phyloP scores from a whole-genome alignment of 2,113 vertebrate species.

The Oxygymnocypris stewartii region DNA sequence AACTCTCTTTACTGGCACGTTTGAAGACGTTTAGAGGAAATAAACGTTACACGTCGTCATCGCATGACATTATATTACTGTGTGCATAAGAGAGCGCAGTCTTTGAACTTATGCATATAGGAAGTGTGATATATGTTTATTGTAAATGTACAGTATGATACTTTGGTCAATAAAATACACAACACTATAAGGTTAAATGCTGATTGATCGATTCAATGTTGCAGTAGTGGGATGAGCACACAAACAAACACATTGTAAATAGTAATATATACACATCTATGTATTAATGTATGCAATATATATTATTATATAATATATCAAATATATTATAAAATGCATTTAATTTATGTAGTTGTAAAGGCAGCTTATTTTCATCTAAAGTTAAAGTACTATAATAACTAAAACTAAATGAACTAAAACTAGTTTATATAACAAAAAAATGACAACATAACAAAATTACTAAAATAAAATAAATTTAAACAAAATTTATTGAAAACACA shows the following conservation, averaged over 20 bases:
- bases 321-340: background rate
- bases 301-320: background rate
- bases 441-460: too few species aligned
- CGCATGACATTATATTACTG: background rate
- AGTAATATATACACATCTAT: too few species aligned
- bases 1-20: conserved; percentile 16
- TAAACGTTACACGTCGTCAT: background rate
- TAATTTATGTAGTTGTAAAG: background rate
- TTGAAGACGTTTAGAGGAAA: conserved; percentile 18
- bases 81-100: background rate
- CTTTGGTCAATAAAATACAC: background rate
- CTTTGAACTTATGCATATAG: background rate
- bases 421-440: background rate
- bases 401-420: background rate
- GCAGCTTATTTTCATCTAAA: background rate
- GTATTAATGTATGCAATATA: background rate
- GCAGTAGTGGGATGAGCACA: background rate
- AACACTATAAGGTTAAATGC: background rate
- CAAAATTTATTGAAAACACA: too few species aligned
- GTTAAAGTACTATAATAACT: background rate
- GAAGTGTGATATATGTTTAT: background rate
- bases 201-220: background rate
- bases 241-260: too few species aligned
- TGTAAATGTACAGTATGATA: background rate
- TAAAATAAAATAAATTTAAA: too few species aligned